Evolutionary conservation across 1,140 invertebrate species (phyloP).

Genomic region (Choristoneura fumiferana): DNA sequence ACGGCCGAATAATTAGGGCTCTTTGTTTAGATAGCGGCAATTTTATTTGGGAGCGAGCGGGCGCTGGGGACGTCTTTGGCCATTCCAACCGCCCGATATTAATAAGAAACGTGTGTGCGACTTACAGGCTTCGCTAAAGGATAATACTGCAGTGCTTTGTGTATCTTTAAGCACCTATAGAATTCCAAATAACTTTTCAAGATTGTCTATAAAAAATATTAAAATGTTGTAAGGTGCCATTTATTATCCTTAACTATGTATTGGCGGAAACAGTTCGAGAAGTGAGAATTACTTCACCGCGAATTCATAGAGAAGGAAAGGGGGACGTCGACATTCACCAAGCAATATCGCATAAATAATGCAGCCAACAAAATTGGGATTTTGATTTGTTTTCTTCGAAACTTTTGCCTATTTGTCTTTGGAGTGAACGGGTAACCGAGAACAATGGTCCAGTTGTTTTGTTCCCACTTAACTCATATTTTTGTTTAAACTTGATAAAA

Average conservation of each 20-base stretch:
- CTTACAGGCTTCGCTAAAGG: neutral
- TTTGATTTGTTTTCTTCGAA: slow-evolving; percentile 76
- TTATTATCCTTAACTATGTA: slow-evolving; percentile 24
- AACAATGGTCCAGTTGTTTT: slow-evolving; percentile 41
- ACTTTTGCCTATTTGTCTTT: slow-evolving; percentile 66
- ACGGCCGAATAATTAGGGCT: slow-evolving; percentile 80
- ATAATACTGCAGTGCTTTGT: slow-evolving; percentile 9
- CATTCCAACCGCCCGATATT: slow-evolving; percentile 73
- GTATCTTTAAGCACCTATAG: neutral
- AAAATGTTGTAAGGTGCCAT: neutral
- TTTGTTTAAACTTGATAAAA: slow-evolving; percentile 22
- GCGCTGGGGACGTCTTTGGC: slow-evolving; percentile 71
- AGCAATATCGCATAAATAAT: slow-evolving; percentile 76
- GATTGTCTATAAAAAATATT: neutral
- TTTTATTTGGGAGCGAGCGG: slow-evolving; percentile 79
- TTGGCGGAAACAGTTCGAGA: slow-evolving; percentile 47
- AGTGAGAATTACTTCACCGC: slow-evolving; percentile 46
- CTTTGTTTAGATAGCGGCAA: slow-evolving; percentile 80
- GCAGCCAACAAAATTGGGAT: slow-evolving; percentile 71
- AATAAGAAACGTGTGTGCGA: slow-evolving; percentile 70
- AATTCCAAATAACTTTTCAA: neutral
- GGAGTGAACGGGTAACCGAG: slow-evolving; percentile 43
- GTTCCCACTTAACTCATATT: slow-evolving; percentile 21
- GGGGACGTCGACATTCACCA: slow-evolving; percentile 59
- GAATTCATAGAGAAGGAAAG: slow-evolving; percentile 63